phyloP scores from a whole-genome alignment of 1,140 invertebrate species.

The Pinna nobilis region DNA sequence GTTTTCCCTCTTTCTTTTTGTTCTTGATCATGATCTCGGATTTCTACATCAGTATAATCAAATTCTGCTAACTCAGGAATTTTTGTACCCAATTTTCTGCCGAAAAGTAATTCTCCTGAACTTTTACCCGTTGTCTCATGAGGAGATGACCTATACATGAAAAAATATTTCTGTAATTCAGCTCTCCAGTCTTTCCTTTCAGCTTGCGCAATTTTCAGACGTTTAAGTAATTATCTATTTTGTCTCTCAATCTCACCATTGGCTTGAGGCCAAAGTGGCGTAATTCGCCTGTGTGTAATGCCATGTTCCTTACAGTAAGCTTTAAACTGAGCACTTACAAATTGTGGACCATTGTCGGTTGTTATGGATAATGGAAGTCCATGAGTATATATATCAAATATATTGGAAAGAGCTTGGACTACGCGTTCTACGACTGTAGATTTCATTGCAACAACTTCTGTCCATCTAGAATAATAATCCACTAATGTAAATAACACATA shows the following conservation, averaged over 20 bases:
- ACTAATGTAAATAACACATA: slow-evolving; percentile 29
- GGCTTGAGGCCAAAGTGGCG: slow-evolving; percentile 41
- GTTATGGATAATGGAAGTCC: slow-evolving; percentile 7
- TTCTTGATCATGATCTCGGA: slow-evolving; percentile 35
- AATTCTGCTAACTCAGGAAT: slow-evolving; percentile 25
- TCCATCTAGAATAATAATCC: slow-evolving; percentile 10
- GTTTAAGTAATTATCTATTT: slow-evolving; percentile 50
- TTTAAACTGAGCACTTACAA: neutral
- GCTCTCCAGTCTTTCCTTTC: slow-evolving; percentile 34
- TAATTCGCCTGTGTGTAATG: slow-evolving; percentile 32
- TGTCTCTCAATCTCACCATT: slow-evolving; percentile 50
- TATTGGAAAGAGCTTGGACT: neutral
- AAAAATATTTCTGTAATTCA: slow-evolving; percentile 31
- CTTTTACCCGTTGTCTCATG: slow-evolving; percentile 29
- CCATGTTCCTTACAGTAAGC: neutral
- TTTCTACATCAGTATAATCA: neutral
- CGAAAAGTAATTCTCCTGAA: slow-evolving; percentile 34
- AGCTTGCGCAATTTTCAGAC: slow-evolving; percentile 39
- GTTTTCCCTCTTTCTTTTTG: slow-evolving; percentile 36
- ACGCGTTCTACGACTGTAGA: neutral
- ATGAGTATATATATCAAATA: slow-evolving; percentile 5
- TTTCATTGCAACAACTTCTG: neutral
- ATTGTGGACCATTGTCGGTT: slow-evolving; percentile 26
- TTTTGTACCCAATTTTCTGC: slow-evolving; percentile 36
- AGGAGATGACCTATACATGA: slow-evolving; percentile 15